phyloP scores from a whole-genome alignment of 1,140 invertebrate genomes.

The Rhyacophila brunnea region DNA sequence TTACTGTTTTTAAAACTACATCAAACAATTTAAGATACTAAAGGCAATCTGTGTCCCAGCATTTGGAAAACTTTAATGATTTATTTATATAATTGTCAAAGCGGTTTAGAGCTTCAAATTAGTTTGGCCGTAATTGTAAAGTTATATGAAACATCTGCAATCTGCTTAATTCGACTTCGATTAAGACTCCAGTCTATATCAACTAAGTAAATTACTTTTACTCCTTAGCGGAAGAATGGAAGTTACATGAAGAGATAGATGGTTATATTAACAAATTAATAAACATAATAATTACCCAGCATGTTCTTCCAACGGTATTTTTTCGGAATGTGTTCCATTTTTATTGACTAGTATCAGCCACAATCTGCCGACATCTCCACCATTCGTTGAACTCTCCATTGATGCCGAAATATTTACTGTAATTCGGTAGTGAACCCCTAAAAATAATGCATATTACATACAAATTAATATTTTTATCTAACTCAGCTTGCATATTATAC shows the following conservation, averaged over 20 bases:
- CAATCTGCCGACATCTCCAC: conserved; percentile 75
- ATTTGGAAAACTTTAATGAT: no score
- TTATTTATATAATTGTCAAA: no score
- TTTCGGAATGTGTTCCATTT: conserved; percentile 59
- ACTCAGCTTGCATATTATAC: no score
- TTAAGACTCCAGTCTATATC: no score
- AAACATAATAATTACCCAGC: conserved; percentile 43
- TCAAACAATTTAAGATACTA: no score
- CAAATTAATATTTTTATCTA: no score
- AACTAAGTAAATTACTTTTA: background rate
- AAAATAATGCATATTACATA: conserved; percentile 38
- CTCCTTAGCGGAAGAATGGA: background rate
- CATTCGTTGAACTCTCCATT: conserved; percentile 67
- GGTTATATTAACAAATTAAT: background rate
- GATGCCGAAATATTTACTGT: conserved; percentile 72
- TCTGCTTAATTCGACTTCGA: conserved; percentile 9
- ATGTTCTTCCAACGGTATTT: conserved; percentile 57
- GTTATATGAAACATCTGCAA: no score
- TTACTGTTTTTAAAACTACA: no score
- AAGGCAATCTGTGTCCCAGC: no score
- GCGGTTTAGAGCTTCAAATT: no score
- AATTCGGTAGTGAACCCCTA: conserved; percentile 74
- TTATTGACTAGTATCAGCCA: conserved; percentile 65
- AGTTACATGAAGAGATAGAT: conserved; percentile 1
- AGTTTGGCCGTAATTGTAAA: no score